phyloP scores from a whole-genome alignment of 2,797 vertebrate species.

The Ctenopoma kingsleyae region DNA sequence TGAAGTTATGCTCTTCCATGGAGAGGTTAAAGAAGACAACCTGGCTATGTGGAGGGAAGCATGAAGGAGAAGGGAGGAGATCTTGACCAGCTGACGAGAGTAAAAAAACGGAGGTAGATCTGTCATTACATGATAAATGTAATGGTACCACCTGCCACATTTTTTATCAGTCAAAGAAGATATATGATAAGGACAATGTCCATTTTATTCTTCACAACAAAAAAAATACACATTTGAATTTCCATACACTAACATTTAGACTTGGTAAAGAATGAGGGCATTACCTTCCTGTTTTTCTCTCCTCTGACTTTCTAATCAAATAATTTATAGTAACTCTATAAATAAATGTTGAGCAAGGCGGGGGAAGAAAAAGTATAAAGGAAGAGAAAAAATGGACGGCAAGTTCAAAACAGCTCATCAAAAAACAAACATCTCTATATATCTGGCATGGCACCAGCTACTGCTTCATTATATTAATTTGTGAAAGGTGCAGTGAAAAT shows the following conservation, averaged over 20 bases:
- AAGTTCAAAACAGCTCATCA: conserved; percentile 91
- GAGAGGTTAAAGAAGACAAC: conserved; percentile 31
- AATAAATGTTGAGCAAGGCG: conserved; percentile 83
- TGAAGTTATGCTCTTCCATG: conserved; percentile 39
- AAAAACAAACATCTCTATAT: conserved; percentile 92
- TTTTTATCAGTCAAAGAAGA: conserved; percentile 79
- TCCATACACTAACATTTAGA: conserved; percentile 78
- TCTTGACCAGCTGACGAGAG: conserved; percentile 42
- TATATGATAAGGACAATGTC: conserved; percentile 81
- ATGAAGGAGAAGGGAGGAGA: background rate
- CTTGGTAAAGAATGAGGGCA: conserved; percentile 81
- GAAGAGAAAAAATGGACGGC: conserved; percentile 80
- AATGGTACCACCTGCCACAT: conserved; percentile 76
- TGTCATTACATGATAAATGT: conserved; percentile 82
- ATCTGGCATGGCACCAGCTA: conserved; percentile 95
- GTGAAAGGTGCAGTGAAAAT: conserved; percentile 97
- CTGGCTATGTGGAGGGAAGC: conserved; percentile 13
- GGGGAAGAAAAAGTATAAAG: conserved; percentile 79
- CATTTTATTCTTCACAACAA: conserved; percentile 83
- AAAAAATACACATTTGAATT: conserved; percentile 79
- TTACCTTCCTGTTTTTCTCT: conserved; percentile 65
- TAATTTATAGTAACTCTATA: conserved; percentile 87
- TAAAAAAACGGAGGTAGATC: conserved; percentile 53
- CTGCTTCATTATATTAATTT: conserved; percentile 99
- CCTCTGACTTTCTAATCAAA: conserved; percentile 87